A percentile compares a stretch with the other conserved stretches of the same genome.
Evolutionary conservation across 1,140 invertebrate genomes (phyloP).

Genomic region (Leptinotarsa defecta): DNA sequence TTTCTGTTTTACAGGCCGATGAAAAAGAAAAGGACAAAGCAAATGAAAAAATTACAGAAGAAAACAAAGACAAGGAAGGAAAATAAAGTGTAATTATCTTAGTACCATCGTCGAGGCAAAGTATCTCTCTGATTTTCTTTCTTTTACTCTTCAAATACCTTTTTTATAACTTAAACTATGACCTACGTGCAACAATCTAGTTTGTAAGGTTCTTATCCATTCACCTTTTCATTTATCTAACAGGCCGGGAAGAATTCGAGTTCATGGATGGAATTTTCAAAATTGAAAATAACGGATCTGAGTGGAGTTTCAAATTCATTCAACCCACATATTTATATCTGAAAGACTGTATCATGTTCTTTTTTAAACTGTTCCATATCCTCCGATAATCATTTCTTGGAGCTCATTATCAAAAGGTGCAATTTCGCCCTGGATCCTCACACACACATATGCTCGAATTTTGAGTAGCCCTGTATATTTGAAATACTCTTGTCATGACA

Average conservation of each 20-base stretch:
- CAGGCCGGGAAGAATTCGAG: background rate
- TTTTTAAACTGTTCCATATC: too few species aligned
- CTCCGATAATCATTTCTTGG: too few species aligned
- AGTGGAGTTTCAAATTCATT: too few species aligned
- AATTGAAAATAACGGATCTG: background rate
- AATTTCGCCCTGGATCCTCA: too few species aligned
- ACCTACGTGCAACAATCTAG: slow-evolving; percentile 51
- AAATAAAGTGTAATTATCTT: slow-evolving; percentile 56
- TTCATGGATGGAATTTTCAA: slow-evolving; percentile 10
- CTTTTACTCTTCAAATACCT: slow-evolving; percentile 31
- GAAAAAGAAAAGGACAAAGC: slow-evolving; percentile 70
- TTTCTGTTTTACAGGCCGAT: slow-evolving; percentile 57
- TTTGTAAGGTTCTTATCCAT: slow-evolving; percentile 44
- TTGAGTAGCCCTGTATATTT: slow-evolving; percentile 18
- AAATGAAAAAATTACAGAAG: slow-evolving; percentile 65
- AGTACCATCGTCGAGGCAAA: slow-evolving; percentile 46
- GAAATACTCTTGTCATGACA: slow-evolving; percentile 39
- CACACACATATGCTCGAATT: background rate
- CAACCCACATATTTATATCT: too few species aligned
- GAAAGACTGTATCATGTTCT: too few species aligned
- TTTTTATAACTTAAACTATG: slow-evolving; percentile 35
- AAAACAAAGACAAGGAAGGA: slow-evolving; percentile 74
- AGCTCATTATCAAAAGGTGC: too few species aligned
- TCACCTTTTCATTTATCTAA: slow-evolving; percentile 30
- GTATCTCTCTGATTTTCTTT: slow-evolving; percentile 34